Evolutionary conservation across 2,797 vertebrate genomes (phyloP), one percentile per base, ranked within the genome.

Genomic region (Varecia variegata): DNA sequence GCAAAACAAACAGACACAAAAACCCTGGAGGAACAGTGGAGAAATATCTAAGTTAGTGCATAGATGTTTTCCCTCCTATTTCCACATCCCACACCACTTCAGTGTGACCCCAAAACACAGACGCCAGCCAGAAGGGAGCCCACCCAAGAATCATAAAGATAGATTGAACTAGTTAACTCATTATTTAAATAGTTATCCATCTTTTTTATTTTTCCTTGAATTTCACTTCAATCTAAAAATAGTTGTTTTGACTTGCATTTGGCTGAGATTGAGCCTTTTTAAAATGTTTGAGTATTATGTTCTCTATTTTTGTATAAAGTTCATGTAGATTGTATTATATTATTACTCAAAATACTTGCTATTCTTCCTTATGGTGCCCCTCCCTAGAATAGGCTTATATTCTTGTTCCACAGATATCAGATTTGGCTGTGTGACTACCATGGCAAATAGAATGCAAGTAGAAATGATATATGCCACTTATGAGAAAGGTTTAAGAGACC

Each of bases 111-210:
- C 23, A 96, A 96, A 97, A 95, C 90, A 88, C 90, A 97, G 92
- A 93, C 65, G 45, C 92, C 90, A 96, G 93, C 88, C 96, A 97
- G 90, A 97, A 97, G 88, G 85, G 50, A 97, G 95, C 92, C 97
- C 95, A 97, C 96, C 96, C 96, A 97, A 92, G 96, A 96, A 96
- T 91, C 95, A 87, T 88, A 86, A 90, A 97, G 96, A 93, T 92
- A 97, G 81, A 95, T 94, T 97, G 50, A 95, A 93, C 97, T 98
- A 97, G 92, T 90, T 94, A 97, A 93, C 68, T n/a, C 80, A 56
- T 95, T 95, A 96, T 96, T 97, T 30, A 20, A 10, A 70, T 27
- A 70, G 21, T 58, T 70, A 17, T 56, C 2, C 9, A 68, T 67
- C 23, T 62, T 45, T 60, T 67, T 20, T 21, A n/a, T 67, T 67